Evolutionary conservation across 2,113 vertebrate genomes (phyloP).

Genomic region (Dasyornis broadbenti): DNA sequence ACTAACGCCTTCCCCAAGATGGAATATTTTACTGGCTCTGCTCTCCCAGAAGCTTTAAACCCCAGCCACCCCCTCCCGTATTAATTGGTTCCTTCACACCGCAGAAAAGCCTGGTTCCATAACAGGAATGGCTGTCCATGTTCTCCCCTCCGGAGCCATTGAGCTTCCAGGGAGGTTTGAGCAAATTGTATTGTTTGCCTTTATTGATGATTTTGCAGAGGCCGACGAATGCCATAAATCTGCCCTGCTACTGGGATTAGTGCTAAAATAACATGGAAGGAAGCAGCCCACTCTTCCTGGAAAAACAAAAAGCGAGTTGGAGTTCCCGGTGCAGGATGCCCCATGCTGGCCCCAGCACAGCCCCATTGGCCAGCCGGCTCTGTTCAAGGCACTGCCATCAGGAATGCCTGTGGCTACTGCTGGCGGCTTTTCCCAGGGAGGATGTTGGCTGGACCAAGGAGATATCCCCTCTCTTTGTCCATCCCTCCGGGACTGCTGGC

Average conservation of each 20-base stretch:
- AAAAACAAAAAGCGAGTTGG: not conserved
- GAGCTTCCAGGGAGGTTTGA: slow-evolving; percentile 4
- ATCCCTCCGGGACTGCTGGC: fast-evolving
- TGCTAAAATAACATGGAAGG: not conserved
- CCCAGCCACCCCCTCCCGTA: not conserved
- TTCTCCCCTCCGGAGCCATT: not conserved
- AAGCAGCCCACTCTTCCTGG: not conserved
- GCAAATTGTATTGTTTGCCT: not conserved
- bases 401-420: not conserved
- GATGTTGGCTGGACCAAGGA: not conserved
- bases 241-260: not conserved
- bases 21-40: not conserved
- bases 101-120: not conserved
- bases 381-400: not conserved
- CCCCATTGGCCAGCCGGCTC: fast-evolving
- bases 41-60: not conserved
- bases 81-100: not conserved
- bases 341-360: not conserved
- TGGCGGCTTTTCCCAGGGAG: fast-evolving
- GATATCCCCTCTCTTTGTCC: not conserved
- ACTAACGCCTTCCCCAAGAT: not conserved
- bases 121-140: not conserved
- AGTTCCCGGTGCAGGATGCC: fast-evolving
- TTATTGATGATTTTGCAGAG: slow-evolving; percentile 27
- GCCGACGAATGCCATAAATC: not conserved